Conservation (phyloP, 2,888 invertebrate species). For the Drosophila flavopinicola region DNA sequence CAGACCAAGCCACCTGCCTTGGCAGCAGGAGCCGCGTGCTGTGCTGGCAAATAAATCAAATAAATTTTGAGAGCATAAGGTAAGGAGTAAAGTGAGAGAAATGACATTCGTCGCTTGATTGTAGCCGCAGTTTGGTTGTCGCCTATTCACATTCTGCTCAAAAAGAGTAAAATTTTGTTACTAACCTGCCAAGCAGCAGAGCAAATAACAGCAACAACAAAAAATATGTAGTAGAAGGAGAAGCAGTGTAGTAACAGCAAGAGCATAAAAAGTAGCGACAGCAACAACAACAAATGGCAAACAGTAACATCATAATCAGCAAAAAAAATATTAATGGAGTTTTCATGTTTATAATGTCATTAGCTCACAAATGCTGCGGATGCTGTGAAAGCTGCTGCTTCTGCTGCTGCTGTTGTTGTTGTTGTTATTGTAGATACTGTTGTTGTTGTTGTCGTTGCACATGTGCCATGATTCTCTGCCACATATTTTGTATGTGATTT, state of each 20-base stretch:
- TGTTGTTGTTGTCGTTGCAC: constrained; percentile 56
- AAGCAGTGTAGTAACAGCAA: constrained; percentile 42
- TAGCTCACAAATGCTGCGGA: constrained; percentile 81
- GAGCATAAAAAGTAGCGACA: constrained; percentile 67
- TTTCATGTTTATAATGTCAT: constrained; percentile 83
- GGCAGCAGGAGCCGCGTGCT: constrained; percentile 52
- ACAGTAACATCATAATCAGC: constrained; percentile 72
- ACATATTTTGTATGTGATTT: constrained; percentile 76
- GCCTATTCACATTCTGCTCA: constrained; percentile 62
- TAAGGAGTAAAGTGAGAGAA: constrained; percentile 65
- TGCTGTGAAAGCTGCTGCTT: constrained; percentile 51
- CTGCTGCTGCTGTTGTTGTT: constrained; percentile 22
- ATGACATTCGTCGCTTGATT: constrained; percentile 48
- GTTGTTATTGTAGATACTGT: constrained; percentile 25
- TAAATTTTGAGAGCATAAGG: constrained; percentile 66
- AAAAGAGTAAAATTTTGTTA: constrained; percentile 57
- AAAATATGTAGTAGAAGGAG: constrained; percentile 7
- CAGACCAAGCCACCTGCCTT: constrained; percentile 11
- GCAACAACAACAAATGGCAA: constrained; percentile 27
- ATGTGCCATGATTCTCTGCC: constrained; percentile 72
- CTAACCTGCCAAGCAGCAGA: constrained; percentile 32
- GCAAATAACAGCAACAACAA: constrained; percentile 26
- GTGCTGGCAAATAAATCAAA: constrained; percentile 79
- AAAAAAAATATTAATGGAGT: constrained; percentile 80
- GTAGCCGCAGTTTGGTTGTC: constrained; percentile 13